These are phyloP conservation scores for Enoplolaimus lenunculus DNA, from an alignment of 2,888 invertebrate genomes.

Conservation along the genomic window DNA sequence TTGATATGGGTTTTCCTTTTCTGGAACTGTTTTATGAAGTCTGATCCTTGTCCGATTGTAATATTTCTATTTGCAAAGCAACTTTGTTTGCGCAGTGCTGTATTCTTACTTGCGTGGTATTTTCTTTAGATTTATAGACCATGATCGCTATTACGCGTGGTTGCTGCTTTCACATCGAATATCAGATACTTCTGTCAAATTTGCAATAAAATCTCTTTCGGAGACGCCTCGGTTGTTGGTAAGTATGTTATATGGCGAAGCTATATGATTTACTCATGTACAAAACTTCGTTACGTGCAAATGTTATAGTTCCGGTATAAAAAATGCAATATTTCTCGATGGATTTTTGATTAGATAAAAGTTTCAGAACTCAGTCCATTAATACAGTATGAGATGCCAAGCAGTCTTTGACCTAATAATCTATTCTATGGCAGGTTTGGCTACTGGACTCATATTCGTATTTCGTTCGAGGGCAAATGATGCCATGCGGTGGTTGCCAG, in stretches of 20 bases:
- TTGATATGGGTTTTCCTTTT: no score
- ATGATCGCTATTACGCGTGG: conserved; percentile 31
- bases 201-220: conserved; percentile 30
- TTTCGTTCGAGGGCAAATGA: conserved; percentile 24
- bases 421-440: conserved; percentile 29
- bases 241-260: no score
- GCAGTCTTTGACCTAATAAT: not conserved
- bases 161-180: conserved; percentile 31
- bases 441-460: conserved; percentile 34
- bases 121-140: conserved; percentile 26
- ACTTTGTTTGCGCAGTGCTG: not conserved
- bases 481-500: not conserved
- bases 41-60: no score
- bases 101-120: not conserved
- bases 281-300: no score
- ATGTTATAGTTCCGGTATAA: no score
- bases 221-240: conserved; percentile 29
- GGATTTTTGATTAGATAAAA: no score
- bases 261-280: no score
- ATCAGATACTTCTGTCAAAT: conserved; percentile 30
- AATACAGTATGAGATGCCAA: no score
- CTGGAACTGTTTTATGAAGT: no score
- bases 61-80: no score
- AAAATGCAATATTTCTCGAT: no score
- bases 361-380: no score